A percentile compares a stretch with the other conserved stretches of the same genome.
phyloP scores from a whole-genome alignment of 2,888 invertebrate species.

The Harpalus rubripes region DNA sequence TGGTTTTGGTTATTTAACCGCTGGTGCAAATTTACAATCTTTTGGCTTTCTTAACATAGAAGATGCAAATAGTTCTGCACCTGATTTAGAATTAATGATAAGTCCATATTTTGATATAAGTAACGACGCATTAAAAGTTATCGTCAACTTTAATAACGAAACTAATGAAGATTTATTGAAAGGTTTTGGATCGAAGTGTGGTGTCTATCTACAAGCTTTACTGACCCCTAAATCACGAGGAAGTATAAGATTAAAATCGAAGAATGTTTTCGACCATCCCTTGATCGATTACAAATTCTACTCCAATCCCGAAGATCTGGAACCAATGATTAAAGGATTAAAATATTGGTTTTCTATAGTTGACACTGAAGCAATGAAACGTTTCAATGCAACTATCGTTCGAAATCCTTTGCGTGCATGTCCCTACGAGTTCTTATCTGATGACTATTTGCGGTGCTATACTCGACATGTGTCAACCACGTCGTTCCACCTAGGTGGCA shows the following conservation, averaged over 20 bases:
- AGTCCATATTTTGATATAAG: neutral
- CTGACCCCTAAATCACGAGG: slow-evolving; percentile 72
- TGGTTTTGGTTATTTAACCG: slow-evolving; percentile 31
- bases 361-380: slow-evolving; percentile 48
- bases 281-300: slow-evolving; percentile 88
- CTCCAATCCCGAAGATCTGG: slow-evolving; percentile 80
- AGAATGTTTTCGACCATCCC: slow-evolving; percentile 85
- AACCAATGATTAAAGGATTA: slow-evolving; percentile 80
- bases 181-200: neutral
- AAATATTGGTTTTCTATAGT: slow-evolving; percentile 4
- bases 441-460: slow-evolving; percentile 84
- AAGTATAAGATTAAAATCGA: slow-evolving; percentile 77
- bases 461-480: slow-evolving; percentile 82
- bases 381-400: slow-evolving; percentile 70
- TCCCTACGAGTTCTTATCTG: slow-evolving; percentile 78
- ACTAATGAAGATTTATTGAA: slow-evolving; percentile 73
- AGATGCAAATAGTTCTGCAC: neutral
- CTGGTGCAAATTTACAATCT: slow-evolving; percentile 9
- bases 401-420: slow-evolving; percentile 76
- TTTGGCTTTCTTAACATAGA: neutral
- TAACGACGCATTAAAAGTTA: neutral
- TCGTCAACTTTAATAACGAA: neutral
- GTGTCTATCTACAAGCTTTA: slow-evolving; percentile 74
- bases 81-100: slow-evolving; percentile 35
- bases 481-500: slow-evolving; percentile 83